Percentiles rank a stretch among this genome's conserved stretches.
Evolutionary conservation across 2,797 vertebrate genomes (phyloP).

Genomic region (Eospalax fontanierii): DNA sequence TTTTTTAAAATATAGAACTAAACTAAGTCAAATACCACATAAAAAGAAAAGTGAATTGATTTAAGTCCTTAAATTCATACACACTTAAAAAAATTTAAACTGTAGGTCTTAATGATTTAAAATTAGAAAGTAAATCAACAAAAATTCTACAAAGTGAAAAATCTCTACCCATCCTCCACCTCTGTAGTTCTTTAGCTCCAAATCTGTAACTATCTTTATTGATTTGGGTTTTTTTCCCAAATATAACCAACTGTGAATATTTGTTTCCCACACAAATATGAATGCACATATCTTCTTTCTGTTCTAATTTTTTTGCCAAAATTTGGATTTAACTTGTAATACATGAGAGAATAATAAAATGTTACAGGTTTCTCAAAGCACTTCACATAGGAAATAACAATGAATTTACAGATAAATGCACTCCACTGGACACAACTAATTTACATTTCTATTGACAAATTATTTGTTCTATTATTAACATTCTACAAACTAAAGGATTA

Average conservation of each 20-base stretch:
- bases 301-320: background rate
- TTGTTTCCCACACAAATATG: background rate
- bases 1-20: background rate
- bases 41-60: background rate
- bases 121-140: background rate
- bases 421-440: background rate
- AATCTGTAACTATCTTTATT: background rate
- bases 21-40: background rate
- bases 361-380: background rate
- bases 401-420: conserved; percentile 7
- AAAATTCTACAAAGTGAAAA: background rate
- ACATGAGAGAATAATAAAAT: background rate
- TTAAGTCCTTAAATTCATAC: background rate
- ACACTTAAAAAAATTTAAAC: background rate
- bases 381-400: background rate
- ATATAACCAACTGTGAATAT: background rate
- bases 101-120: conserved; percentile 25
- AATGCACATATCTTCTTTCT: background rate
- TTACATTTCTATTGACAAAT: background rate
- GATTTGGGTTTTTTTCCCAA: background rate
- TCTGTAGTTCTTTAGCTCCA: background rate
- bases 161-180: background rate
- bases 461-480: background rate
- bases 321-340: background rate
- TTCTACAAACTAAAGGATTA: background rate